These are phyloP conservation scores for Hipparchia semele DNA, from an alignment of 2,888 invertebrate species.

Conservation along the genomic window DNA sequence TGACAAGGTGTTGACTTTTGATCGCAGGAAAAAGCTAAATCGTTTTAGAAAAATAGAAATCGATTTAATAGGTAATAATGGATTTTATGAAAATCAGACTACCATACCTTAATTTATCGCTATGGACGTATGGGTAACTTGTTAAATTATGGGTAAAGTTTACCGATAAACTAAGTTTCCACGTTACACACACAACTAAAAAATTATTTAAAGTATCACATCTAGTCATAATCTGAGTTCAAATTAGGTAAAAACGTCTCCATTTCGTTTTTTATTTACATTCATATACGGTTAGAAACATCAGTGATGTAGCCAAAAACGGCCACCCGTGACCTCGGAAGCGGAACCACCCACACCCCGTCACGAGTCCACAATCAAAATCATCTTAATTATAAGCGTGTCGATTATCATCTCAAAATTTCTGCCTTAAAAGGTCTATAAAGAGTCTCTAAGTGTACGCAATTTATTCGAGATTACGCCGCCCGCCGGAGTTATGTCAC, in stretches of 20 bases:
- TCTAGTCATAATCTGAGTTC: not conserved
- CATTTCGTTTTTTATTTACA: slow-evolving; percentile 19
- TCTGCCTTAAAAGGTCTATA: slow-evolving; percentile 81
- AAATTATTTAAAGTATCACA: not conserved
- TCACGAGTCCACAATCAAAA: slow-evolving; percentile 73
- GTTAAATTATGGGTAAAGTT: too few relatives aligned
- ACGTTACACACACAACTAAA: not conserved
- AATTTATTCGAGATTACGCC: slow-evolving; percentile 77
- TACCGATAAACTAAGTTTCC: too few relatives aligned
- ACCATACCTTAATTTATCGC: too few relatives aligned
- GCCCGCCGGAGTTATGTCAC: slow-evolving; percentile 72
- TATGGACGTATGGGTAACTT: too few relatives aligned
- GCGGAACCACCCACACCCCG: slow-evolving; percentile 78
- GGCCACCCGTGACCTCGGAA: slow-evolving; percentile 71
- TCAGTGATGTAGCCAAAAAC: slow-evolving; percentile 31
- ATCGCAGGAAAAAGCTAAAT: too few relatives aligned
- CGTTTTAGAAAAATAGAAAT: too few relatives aligned
- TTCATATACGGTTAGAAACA: slow-evolving; percentile 35
- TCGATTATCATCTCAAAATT: slow-evolving; percentile 81
- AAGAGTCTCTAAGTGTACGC: slow-evolving; percentile 80
- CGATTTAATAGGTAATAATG: too few relatives aligned
- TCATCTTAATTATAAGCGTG: slow-evolving; percentile 82
- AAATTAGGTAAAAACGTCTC: slow-evolving; percentile 22
- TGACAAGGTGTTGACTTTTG: too few relatives aligned
- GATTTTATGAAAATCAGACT: too few relatives aligned